Evolutionary conservation across 1,140 invertebrate species (phyloP).

Genomic region (Formica exsecta): DNA sequence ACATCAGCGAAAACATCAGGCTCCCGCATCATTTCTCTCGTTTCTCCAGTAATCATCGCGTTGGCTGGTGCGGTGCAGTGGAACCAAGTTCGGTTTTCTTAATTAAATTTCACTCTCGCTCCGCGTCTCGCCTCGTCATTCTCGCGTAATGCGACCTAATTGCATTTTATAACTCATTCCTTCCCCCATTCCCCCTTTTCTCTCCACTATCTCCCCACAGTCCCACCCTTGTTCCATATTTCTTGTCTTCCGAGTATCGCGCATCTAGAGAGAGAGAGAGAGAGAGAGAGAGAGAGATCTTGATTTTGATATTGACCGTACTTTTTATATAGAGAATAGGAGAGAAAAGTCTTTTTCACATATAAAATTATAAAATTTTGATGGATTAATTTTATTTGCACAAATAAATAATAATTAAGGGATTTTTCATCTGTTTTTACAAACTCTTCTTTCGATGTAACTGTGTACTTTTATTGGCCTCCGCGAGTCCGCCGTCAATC

Average conservation of each 20-base stretch:
- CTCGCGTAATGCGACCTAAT: conserved; percentile 71
- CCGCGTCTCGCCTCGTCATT: conserved; percentile 47
- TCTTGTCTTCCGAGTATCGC: not conserved
- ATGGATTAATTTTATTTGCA: not conserved
- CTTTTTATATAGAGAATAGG: not conserved
- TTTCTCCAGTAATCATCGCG: not conserved
- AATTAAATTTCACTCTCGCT: conserved; percentile 69
- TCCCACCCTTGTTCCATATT: conserved; percentile 14
- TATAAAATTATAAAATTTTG: not conserved
- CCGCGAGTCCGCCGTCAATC: not conserved
- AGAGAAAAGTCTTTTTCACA: no score
- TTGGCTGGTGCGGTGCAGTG: not conserved
- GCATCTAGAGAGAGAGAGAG: not conserved
- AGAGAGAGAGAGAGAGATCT: no score
- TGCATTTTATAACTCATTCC: conserved; percentile 59
- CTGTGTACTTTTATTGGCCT: conserved; percentile 45
- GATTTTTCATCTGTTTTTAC: not conserved
- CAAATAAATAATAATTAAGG: not conserved
- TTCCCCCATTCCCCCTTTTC: not conserved
- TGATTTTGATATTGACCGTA: not conserved
- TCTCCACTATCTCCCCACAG: not conserved
- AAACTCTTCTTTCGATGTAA: conserved; percentile 6
- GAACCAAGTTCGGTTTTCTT: conserved; percentile 64
- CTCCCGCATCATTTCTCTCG: conserved; percentile 24
- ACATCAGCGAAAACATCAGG: conserved; percentile 1